phyloP scores from a whole-genome alignment of 2,113 vertebrate species.

The Oryzias javanicus region DNA sequence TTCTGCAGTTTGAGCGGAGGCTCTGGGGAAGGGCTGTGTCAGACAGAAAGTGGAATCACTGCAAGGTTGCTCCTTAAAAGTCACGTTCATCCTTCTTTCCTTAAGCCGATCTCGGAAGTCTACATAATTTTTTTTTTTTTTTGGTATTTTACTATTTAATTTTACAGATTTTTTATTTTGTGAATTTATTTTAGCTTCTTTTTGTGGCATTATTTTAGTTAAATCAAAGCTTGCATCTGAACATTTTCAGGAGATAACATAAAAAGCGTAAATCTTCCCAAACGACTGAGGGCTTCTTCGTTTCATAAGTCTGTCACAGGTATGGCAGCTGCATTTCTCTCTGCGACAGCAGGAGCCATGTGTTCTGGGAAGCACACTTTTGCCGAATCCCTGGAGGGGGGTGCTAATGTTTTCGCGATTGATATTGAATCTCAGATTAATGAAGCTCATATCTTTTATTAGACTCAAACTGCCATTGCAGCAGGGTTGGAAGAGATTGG shows the following conservation, averaged over 20 bases:
- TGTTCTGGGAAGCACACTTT: constrained; percentile 21
- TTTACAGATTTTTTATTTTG: too few species aligned
- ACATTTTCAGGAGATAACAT: constrained; percentile 19
- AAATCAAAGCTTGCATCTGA: constrained; percentile 18
- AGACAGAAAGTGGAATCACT: constrained; percentile 43
- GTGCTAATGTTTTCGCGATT: constrained; percentile 54
- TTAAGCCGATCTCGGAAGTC: constrained; percentile 22
- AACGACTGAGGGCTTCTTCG: constrained; percentile 15
- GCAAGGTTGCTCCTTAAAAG: constrained; percentile 53
- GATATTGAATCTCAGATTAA: constrained; percentile 61
- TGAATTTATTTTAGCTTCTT: background rate
- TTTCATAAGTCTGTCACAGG: constrained; percentile 13
- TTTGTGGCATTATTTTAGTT: constrained; percentile 16
- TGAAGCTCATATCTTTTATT: constrained; percentile 51
- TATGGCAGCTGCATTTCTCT: constrained; percentile 31
- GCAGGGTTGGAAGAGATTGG: constrained; percentile 49
- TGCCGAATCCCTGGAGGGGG: constrained; percentile 20
- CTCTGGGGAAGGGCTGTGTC: constrained; percentile 66
- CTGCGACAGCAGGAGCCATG: constrained; percentile 30
- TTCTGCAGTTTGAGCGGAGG: constrained; percentile 58
- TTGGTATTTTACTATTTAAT: constrained; percentile 11
- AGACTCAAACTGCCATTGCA: constrained; percentile 45
- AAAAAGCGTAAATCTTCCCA: constrained; percentile 30
- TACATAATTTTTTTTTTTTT: constrained; percentile 33
- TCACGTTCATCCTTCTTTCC: constrained; percentile 15